These are phyloP conservation scores for Podarcis cretensis DNA, from an alignment of 2,113 vertebrate species.

Conservation along the genomic window DNA sequence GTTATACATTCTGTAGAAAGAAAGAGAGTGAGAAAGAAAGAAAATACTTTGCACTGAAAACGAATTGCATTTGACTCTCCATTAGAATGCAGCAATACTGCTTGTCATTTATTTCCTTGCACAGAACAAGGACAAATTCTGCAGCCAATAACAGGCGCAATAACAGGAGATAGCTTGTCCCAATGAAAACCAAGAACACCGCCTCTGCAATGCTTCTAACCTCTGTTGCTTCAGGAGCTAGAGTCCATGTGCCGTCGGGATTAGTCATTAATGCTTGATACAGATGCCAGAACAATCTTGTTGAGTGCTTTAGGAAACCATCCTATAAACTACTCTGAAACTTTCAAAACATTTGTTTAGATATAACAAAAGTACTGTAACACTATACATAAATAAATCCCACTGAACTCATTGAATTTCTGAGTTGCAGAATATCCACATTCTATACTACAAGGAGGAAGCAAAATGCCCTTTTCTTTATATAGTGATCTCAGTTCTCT, in stretches of 20 bases:
- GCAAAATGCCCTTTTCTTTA: background rate
- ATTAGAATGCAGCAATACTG: too few relatives aligned
- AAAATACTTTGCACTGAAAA: constrained; percentile 1
- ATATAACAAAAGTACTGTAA: background rate
- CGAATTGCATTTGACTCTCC: background rate
- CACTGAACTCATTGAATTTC: background rate
- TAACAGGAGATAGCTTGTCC: background rate
- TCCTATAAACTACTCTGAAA: background rate
- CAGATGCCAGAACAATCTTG: background rate
- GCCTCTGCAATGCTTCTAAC: background rate
- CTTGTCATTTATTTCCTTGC: too few relatives aligned
- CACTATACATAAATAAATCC: background rate
- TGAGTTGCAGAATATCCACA: background rate
- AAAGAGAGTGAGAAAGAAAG: background rate
- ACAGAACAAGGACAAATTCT: background rate
- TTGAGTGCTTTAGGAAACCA: background rate
- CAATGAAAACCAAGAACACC: background rate
- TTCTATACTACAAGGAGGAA: background rate
- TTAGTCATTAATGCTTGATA: background rate
- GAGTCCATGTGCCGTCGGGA: background rate
- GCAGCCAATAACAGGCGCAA: background rate
- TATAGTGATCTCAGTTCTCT: too few relatives aligned
- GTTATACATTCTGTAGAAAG: background rate
- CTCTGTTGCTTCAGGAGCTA: background rate
- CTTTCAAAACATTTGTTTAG: background rate